A percentile compares a stretch with the other conserved stretches of the same genome.
These are phyloP conservation scores for Aplysina aerophoba DNA, from an alignment of 37 sponge, comb jelly and placozoan genomes.

Conservation along the genomic window DNA sequence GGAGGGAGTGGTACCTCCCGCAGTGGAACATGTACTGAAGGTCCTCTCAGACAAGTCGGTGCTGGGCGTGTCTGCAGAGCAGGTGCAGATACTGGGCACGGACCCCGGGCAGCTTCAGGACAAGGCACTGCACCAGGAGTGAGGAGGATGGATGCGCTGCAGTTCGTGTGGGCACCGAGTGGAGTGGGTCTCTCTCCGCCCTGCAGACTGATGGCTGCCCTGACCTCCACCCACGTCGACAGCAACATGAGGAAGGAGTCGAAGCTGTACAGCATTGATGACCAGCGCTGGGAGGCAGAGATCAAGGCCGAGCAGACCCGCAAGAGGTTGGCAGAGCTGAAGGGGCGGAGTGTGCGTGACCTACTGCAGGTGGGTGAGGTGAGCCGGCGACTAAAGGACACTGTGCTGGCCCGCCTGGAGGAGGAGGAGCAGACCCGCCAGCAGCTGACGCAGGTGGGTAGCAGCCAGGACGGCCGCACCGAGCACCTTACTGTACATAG, in stretches of 20 bases:
- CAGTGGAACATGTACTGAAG: conserved; percentile 42
- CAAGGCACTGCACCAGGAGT: conserved; percentile 54
- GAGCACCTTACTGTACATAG: neutral
- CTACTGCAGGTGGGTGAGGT: conserved; percentile 16
- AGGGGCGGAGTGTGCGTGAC: neutral
- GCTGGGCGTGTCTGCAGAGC: conserved; percentile 42
- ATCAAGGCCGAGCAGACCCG: conserved; percentile 51
- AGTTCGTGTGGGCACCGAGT: neutral
- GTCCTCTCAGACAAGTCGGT: conserved; percentile 42
- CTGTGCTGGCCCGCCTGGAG: conserved; percentile 35
- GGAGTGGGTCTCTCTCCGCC: neutral
- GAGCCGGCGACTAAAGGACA: conserved; percentile 57
- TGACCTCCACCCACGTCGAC: neutral
- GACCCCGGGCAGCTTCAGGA: conserved; percentile 70
- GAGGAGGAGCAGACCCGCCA: conserved; percentile 48
- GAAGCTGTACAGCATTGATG: conserved; percentile 85
- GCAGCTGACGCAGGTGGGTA: conserved; percentile 31
- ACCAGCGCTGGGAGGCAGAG: conserved; percentile 94
- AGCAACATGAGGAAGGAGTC: conserved; percentile 84
- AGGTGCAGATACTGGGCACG: conserved; percentile 68
- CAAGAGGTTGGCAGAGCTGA: conserved; percentile 13
- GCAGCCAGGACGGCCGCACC: too few species aligned
- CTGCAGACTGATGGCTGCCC: conserved; percentile 11
- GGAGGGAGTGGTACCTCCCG: neutral
- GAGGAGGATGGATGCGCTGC: conserved; percentile 2